phyloP scores from a whole-genome alignment of 2,797 vertebrate genomes.

The Mycteria americana region DNA sequence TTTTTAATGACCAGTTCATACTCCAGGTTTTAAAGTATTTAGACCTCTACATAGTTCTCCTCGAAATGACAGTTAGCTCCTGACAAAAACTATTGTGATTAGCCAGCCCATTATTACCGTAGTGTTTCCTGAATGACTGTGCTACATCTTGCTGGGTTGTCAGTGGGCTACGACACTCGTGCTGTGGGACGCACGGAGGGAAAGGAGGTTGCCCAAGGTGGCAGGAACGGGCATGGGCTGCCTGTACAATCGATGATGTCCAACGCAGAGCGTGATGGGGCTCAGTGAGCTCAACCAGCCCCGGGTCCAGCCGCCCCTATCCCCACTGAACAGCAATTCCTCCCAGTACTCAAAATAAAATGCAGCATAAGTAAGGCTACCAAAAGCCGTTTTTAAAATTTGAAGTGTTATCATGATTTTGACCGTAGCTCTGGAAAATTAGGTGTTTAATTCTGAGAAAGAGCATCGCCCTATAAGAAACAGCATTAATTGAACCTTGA shows the following conservation, averaged over 20 bases:
- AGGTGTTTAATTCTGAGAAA: not conserved
- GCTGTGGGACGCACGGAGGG: too few relatives aligned
- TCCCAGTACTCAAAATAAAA: not conserved
- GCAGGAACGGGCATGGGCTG: not conserved
- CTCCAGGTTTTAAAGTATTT: not conserved
- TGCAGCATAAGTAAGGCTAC: not conserved
- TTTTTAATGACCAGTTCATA: not conserved
- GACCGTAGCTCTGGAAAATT: not conserved
- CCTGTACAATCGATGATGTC: not conserved
- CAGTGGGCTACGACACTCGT: not conserved
- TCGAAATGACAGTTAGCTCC: not conserved
- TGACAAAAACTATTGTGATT: not conserved
- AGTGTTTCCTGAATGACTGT: not conserved
- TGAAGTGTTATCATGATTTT: not conserved
- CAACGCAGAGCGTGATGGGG: accelerated
- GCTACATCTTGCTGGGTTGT: not conserved
- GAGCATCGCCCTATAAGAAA: not conserved
- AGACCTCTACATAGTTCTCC: not conserved
- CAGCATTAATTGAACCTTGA: not conserved
- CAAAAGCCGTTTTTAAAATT: not conserved
- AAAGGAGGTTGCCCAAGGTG: not conserved
- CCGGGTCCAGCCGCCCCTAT: not conserved
- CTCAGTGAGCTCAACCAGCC: not conserved
- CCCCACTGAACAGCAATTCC: not conserved
- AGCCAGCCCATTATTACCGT: not conserved